Percentiles rank a stretch among this genome's conserved stretches.
Conservation (phyloP, 2,797 vertebrate species). For the Chlorospingus flavigularis region DNA sequence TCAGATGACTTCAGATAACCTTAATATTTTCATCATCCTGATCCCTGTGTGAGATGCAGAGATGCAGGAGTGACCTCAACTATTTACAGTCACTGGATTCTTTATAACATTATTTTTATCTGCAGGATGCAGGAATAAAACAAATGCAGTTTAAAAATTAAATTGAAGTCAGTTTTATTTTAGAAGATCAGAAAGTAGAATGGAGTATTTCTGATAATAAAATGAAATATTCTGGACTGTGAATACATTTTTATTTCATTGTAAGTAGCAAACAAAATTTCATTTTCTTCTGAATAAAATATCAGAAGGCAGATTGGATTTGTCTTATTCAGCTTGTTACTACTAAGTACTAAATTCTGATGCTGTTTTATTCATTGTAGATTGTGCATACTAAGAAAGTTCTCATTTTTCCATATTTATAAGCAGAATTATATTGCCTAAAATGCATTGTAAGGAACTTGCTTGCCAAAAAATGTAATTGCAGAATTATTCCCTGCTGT, state of each 20-base stretch:
- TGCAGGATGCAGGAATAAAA: background rate
- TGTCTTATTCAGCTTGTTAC: background rate
- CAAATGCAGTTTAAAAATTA: background rate
- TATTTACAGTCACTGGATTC: background rate
- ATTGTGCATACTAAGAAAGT: background rate
- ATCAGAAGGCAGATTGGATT: conserved; percentile 4
- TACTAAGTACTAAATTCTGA: background rate
- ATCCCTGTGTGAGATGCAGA: background rate
- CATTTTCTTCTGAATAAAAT: conserved; percentile 4
- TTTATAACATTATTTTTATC: background rate
- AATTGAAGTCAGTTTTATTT: background rate
- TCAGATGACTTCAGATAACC: background rate
- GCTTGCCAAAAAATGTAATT: background rate
- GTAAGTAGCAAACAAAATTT: conserved; percentile 25
- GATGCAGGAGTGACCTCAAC: background rate
- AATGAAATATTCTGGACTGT: background rate
- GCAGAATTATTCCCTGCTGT: background rate
- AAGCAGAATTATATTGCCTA: background rate
- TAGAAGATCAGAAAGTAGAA: background rate
- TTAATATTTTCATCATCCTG: background rate
- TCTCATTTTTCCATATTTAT: conserved; percentile 43
- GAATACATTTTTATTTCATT: conserved; percentile 9
- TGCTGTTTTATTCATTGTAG: conserved; percentile 20
- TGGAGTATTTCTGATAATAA: background rate
- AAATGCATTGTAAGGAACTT: conserved; percentile 18